phyloP scores from a whole-genome alignment of 1,140 invertebrate genomes.

The Hypothenemus hampei region DNA sequence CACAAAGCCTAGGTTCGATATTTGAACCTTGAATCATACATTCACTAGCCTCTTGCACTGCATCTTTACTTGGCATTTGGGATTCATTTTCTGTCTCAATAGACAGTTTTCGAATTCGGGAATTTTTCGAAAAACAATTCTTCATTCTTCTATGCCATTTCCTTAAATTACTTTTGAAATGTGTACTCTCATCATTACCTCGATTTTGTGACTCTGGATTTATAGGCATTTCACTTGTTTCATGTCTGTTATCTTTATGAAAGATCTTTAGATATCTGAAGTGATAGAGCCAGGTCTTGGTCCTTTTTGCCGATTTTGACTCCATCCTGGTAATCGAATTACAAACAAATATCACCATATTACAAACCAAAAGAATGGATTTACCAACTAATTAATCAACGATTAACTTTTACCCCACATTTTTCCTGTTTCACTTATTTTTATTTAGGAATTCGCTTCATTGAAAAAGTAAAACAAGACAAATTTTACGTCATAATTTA shows the following conservation, averaged over 20 bases:
- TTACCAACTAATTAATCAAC: no score
- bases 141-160: conserved; percentile 32
- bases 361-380: no score
- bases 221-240: not conserved
- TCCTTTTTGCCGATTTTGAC: no score
- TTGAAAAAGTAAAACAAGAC: no score
- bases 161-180: conserved; percentile 28
- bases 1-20: not conserved
- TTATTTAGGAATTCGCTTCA: no score
- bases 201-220: not conserved
- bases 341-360: no score
- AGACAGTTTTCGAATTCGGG: not conserved
- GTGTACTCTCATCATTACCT: not conserved
- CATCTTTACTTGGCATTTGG: not conserved
- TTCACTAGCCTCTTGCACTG: not conserved
- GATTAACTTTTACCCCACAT: no score
- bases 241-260: conserved; percentile 6
- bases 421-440: no score
- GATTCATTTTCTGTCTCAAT: conserved; percentile 1
- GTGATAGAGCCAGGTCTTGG: conserved; percentile 26
- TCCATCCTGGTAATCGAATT: no score
- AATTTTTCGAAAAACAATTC: conserved; percentile 24
- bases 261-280: conserved; percentile 18
- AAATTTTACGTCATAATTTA: no score
- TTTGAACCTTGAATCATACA: not conserved